Base-by-base conservation (phyloP, 2,888 invertebrate genomes). In the Pilophorus perplexus region DNA sequence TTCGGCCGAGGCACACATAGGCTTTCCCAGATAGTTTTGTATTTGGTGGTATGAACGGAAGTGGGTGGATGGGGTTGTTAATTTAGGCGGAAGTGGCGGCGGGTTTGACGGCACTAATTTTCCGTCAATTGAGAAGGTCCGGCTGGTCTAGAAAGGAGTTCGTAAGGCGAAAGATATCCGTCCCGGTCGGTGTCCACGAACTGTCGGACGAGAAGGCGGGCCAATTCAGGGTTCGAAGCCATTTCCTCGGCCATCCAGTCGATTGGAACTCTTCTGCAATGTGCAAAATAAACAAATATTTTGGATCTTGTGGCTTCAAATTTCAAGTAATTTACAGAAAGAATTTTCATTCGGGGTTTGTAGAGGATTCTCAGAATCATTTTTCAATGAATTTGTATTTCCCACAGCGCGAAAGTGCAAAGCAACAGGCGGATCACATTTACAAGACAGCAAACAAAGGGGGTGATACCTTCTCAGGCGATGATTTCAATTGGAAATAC, bases 161-260 rank as follows among this genome's bases (percentile, higher is more conserved):
- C 83, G 20, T 82, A 82, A 23, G 82, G 76, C 67, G 82, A 79
- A 40, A 84, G 77, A 75, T 80, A 77, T 52, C 82, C 83, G 72
- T 83, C 83, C 78, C 83, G 81, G 44, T 81, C 76, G 14, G 73
- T 72, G 72, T 84, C 84, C 68, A 84, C 77, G 74, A 83, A 82
- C 72, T 82, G 82, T 75, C 80, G 80, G 4, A 84, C 80, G 55
- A 84, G 78, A 42, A 82, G 79, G 72, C 82, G 79, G 44, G 83
- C 80, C 74, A 83, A 79, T 72, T 83, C 83, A 0, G 83, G 83
- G 74, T 83, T 84, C 73, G 80, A 81, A 69, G 81, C 76, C 75
- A 84, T 78, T 68, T 77, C 76, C 42, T 77, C 76, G 3, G 74
- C 75, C 44, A 78, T 72, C 77, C 77, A 77, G 28, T 75, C 74